Percentiles rank a stretch among this genome's conserved stretches.
Conservation (phyloP, 2,797 vertebrate species). For the Sebastes goodei region DNA sequence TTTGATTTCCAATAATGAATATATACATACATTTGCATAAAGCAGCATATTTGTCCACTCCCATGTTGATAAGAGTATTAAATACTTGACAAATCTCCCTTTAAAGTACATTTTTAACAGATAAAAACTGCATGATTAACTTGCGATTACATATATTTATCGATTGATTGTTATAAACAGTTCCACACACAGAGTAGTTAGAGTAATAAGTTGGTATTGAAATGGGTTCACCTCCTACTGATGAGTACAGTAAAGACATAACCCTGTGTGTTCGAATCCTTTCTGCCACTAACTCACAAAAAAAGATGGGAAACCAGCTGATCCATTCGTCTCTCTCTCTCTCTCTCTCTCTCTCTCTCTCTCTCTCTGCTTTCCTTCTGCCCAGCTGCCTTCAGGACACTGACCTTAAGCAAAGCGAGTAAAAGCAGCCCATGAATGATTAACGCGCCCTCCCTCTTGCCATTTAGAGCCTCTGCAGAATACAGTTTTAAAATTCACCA, state of each 20-base stretch:
- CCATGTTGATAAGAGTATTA: too few species aligned
- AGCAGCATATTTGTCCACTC: accelerated
- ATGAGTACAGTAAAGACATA: not conserved
- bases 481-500: conserved; percentile 82
- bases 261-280: not conserved
- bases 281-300: not conserved
- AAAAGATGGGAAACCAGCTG: not conserved
- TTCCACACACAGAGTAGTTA: not conserved
- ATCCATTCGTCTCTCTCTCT: conserved; percentile 14
- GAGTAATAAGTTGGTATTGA: not conserved
- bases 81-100: too few species aligned
- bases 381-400: conserved; percentile 68
- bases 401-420: conserved; percentile 79
- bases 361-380: conserved; percentile 23
- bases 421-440: conserved; percentile 84
- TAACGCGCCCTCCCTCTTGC: conserved; percentile 69
- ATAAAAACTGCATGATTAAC: too few species aligned
- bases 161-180: not conserved
- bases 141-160: too few species aligned
- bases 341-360: not conserved
- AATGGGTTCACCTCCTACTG: not conserved
- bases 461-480: conserved; percentile 83
- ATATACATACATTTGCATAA: too few species aligned
- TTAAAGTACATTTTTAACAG: too few species aligned
- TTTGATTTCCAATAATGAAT: too few species aligned